Conservation (phyloP, 2,113 vertebrate genomes). For the Urocynchramus pylzowi region DNA sequence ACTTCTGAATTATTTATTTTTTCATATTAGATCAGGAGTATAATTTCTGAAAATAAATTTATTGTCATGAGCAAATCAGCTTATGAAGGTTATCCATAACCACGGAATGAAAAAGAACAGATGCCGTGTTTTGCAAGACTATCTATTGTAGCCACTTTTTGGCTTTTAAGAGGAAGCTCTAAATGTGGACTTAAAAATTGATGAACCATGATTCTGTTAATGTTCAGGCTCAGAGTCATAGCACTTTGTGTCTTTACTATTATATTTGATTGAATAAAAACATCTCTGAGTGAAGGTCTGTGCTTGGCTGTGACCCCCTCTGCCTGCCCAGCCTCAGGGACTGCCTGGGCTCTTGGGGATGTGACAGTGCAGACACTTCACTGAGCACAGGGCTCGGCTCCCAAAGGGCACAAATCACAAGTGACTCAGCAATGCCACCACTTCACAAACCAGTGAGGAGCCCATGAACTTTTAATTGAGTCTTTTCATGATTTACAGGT, state of each 20-base stretch:
- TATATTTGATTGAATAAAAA: background rate
- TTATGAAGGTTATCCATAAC: slow-evolving; percentile 70
- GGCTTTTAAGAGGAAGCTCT: slow-evolving; percentile 23
- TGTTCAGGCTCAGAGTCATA: background rate
- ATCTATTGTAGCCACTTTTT: slow-evolving; percentile 56
- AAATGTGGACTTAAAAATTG: slow-evolving; percentile 56
- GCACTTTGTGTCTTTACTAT: slow-evolving; percentile 6
- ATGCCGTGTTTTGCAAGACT: slow-evolving; percentile 33
- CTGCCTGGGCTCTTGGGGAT: rapidly evolving
- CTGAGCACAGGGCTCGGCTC: background rate
- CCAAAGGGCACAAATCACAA: background rate
- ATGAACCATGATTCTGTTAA: slow-evolving; percentile 41
- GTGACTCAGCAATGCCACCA: background rate
- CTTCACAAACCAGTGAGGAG: background rate
- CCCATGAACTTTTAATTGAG: rapidly evolving
- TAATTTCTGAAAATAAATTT: slow-evolving; percentile 77
- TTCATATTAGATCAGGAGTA: slow-evolving; percentile 75
- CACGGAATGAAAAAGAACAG: slow-evolving; percentile 62
- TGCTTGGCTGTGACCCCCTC: background rate
- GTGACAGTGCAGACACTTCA: background rate
- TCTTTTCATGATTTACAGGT: background rate
- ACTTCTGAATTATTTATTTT: slow-evolving; percentile 79
- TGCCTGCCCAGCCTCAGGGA: background rate
- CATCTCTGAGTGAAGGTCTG: background rate
- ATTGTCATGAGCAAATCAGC: slow-evolving; percentile 70